These are phyloP conservation scores for Philereme vetulata DNA, from an alignment of 2,888 invertebrate species.

Conservation along the genomic window DNA sequence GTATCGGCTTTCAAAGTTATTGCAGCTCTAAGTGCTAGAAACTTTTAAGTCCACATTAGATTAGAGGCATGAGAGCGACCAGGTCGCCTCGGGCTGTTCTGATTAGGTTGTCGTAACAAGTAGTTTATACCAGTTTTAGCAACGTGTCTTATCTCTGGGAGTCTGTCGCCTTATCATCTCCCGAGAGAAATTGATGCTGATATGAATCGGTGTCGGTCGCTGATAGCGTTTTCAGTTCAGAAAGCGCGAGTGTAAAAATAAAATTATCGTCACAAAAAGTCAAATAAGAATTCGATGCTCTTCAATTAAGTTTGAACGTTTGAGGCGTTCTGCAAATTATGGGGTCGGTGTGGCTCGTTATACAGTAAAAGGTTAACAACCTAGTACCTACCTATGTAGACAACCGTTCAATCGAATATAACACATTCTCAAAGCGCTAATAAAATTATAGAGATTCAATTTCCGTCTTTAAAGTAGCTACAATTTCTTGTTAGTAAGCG, in stretches of 20 bases:
- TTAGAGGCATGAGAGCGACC: slow-evolving; percentile 40
- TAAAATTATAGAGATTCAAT: too few relatives aligned
- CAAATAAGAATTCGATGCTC: slow-evolving; percentile 37
- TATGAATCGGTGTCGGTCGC: slow-evolving; percentile 51
- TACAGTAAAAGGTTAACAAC: slow-evolving; percentile 43
- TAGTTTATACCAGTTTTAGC: slow-evolving; percentile 54
- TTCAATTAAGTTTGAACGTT: slow-evolving; percentile 46
- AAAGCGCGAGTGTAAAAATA: slow-evolving; percentile 33
- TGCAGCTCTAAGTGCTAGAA: slow-evolving; percentile 49
- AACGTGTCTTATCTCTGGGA: slow-evolving; percentile 67
- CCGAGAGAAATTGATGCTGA: slow-evolving; percentile 59
- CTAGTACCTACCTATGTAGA: too few relatives aligned
- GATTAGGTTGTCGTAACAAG: slow-evolving; percentile 60
- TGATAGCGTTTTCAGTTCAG: slow-evolving; percentile 44
- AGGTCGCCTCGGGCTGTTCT: slow-evolving; percentile 50
- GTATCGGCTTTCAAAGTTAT: slow-evolving; percentile 46
- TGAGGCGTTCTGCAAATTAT: slow-evolving; percentile 47
- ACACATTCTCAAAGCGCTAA: too few relatives aligned
- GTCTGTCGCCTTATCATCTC: slow-evolving; percentile 52
- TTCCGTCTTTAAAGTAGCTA: too few relatives aligned
- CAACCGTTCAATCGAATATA: too few relatives aligned
- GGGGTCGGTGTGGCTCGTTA: slow-evolving; percentile 38
- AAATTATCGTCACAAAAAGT: slow-evolving; percentile 29
- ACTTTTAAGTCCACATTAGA: slow-evolving; percentile 59
- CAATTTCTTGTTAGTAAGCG: too few relatives aligned